Base-by-base conservation (phyloP, 2,888 invertebrate genomes). In the Eurytoma californica region DNA sequence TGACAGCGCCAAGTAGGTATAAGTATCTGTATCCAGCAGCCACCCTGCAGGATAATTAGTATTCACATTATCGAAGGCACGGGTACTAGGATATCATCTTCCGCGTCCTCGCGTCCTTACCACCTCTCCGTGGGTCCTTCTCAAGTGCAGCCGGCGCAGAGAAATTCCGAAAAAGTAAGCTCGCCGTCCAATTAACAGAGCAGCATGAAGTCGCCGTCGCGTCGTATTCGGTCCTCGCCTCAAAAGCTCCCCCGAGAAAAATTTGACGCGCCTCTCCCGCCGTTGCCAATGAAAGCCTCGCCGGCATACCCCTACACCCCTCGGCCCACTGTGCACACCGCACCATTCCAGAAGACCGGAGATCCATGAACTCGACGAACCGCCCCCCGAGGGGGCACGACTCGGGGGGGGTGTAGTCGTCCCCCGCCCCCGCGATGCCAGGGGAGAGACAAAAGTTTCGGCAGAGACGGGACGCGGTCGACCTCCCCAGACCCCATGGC, bases 401-500 rank as follows among this genome's bases (percentile, higher is more conserved):
- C 30, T 30, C 51, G n/a, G n/a, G 51, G 12, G 51, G 51, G 2
- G 16, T 16, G 13, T 7, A 16, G 53, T 7, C 24, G 9, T 14
- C 28, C 20, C 60, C 9, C 60, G 3, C 60, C 3, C 60, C 60
- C 28, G 2, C 60, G 20, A 0, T 12, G 30, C 53, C 5, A 30
- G 18, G 49, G 53, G 53, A 53, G 24, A 63, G 63, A 69, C 3
- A 69, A 39, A 58, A n/a, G 65, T 9, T 28, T 20, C 14, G 4
- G 49, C 12, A 28, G 58, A 14, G 20, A 13, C 57, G n/a, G 67
- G 12, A 67, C 20, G 81, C 80, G 80, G 83, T 82, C 82, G 63
- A 88, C 86, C 88, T 89, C 88, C 82, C 80, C 63, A 3, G 24
- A 18, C 9, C 13, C 83, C 83, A 87, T 90, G 84, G 55, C 81